Percentiles rank a stretch among this genome's conserved stretches.
phyloP scores from a whole-genome alignment of 37 sponge, comb jelly and placozoan genomes.

The Halichondria panicea region DNA sequence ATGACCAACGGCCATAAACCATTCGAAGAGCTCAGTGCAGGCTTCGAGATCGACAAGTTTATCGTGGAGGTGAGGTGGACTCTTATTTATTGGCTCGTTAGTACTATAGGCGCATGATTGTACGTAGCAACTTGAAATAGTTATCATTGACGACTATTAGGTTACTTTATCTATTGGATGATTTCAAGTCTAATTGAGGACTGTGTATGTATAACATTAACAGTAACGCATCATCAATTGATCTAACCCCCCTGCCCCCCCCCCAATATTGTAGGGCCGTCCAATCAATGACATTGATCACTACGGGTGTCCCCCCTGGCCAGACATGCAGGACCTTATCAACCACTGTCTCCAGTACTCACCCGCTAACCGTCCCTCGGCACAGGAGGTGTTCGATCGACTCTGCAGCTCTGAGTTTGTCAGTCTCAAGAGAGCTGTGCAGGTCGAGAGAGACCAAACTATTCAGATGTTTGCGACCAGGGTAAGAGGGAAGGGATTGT shows the following conservation, averaged over 20 bases:
- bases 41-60: conserved; percentile 61
- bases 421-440: conserved; percentile 53
- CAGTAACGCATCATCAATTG: no score
- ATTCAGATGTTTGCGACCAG: conserved; percentile 58
- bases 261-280: conserved; percentile 45
- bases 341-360: conserved; percentile 69
- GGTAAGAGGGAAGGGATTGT: conserved; percentile 34
- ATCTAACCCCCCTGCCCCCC: no score
- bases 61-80: conserved; percentile 51
- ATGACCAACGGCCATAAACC: conserved; percentile 74
- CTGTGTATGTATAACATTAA: no score
- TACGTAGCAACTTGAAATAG: no score
- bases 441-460: conserved; percentile 26
- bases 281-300: conserved; percentile 48
- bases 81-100: neutral
- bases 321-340: conserved; percentile 83
- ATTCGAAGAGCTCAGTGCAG: conserved; percentile 61
- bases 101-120: neutral
- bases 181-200: no score
- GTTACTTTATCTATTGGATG: no score
- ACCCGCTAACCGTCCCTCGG: conserved; percentile 60
- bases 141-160: no score
- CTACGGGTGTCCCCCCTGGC: conserved; percentile 83
- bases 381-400: conserved; percentile 60
- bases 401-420: conserved; percentile 64